phyloP scores from a whole-genome alignment of 1,140 invertebrate species.

The Wiebesia pumilae region DNA sequence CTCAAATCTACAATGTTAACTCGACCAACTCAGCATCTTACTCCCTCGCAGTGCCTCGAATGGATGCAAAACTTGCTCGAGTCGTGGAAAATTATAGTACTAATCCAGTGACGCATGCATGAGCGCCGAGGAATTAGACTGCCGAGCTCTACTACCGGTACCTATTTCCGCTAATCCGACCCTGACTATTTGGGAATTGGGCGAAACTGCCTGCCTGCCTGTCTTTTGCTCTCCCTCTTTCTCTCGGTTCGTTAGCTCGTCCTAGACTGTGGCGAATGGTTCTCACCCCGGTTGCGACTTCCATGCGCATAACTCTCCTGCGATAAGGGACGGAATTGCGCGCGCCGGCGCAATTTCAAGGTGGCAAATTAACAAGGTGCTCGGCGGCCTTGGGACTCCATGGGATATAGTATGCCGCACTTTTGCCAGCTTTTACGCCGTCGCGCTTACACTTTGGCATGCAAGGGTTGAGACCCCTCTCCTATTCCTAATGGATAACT shows the following conservation, averaged over 20 bases:
- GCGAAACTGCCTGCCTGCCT: slow-evolving; percentile 17
- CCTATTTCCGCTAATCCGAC: slow-evolving; percentile 56
- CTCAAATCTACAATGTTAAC: no score
- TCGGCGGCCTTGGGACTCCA: slow-evolving; percentile 24
- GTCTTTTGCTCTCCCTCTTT: not conserved
- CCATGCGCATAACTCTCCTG: no score
- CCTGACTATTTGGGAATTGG: slow-evolving; percentile 56
- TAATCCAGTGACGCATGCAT: slow-evolving; percentile 60
- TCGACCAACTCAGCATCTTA: no score
- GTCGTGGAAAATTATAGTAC: slow-evolving; percentile 57
- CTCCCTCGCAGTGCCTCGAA: no score
- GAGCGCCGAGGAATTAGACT: slow-evolving; percentile 21
- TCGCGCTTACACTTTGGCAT: no score
- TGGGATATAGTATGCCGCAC: no score
- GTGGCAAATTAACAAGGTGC: slow-evolving; percentile 53
- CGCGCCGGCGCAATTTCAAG: no score
- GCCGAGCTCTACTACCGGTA: no score
- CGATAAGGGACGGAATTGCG: no score
- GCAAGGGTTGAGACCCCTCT: not conserved
- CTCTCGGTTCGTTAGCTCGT: slow-evolving; percentile 23
- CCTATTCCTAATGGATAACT: not conserved
- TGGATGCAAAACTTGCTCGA: not conserved
- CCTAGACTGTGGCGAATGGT: not conserved
- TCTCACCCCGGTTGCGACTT: slow-evolving; percentile 32
- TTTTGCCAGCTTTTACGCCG: no score